These are phyloP conservation scores for Crambe crambe DNA, from an alignment of 37 sponge, comb jelly and placozoan species.

Conservation along the genomic window DNA sequence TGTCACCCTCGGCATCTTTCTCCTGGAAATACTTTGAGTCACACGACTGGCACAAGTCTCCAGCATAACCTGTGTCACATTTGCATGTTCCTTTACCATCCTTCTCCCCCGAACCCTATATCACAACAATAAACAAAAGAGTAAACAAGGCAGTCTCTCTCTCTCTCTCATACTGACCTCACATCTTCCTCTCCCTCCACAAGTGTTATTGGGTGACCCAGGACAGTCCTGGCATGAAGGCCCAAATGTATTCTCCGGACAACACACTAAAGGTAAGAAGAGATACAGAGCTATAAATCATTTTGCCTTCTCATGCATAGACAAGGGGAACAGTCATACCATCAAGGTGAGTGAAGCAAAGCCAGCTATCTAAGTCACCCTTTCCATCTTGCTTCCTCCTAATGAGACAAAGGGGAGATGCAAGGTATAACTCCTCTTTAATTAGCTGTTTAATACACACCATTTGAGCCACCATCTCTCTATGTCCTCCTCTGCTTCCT, in stretches of 20 bases:
- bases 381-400: conserved; percentile 55
- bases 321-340: conserved; percentile 25
- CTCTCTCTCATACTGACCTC: conserved; percentile 43
- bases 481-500: conserved; percentile 78
- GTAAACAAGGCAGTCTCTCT: not conserved
- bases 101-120: conserved; percentile 76
- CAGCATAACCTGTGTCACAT: conserved; percentile 78
- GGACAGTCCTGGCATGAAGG: conserved; percentile 80
- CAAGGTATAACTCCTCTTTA: not conserved
- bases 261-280: conserved; percentile 64
- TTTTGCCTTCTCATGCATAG: not conserved
- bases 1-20: conserved; percentile 16
- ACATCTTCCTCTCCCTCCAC: conserved; percentile 84
- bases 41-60: conserved; percentile 77
- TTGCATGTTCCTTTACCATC: conserved; percentile 68
- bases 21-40: conserved; percentile 58
- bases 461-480: conserved; percentile 93
- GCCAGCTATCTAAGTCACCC: conserved; percentile 62
- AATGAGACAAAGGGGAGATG: not conserved
- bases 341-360: conserved; percentile 57
- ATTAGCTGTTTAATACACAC: conserved; percentile 30
- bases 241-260: conserved; percentile 70
- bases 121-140: not conserved
- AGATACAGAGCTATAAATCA: no score
- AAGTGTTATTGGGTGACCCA: conserved; percentile 74